These are phyloP conservation scores for Lepidurus apus DNA, from an alignment of 1,140 invertebrate species.

Conservation along the genomic window DNA sequence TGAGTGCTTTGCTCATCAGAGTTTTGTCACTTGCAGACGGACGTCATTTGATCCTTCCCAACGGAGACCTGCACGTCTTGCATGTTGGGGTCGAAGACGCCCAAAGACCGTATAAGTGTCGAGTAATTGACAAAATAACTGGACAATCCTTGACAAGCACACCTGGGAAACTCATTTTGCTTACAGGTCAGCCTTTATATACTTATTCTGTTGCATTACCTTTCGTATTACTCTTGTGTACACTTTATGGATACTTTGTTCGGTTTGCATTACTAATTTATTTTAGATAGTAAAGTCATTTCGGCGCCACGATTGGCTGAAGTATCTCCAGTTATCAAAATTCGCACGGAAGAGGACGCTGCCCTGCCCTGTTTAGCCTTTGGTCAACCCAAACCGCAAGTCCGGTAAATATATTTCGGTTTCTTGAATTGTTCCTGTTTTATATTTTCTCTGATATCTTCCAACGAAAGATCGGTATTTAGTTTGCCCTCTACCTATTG, in stretches of 20 bases:
- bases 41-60: constrained; percentile 38
- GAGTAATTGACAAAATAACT: constrained; percentile 46
- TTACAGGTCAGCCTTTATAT: constrained; percentile 28
- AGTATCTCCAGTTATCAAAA: not conserved
- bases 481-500: too few relatives aligned
- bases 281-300: not conserved
- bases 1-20: not conserved
- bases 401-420: constrained; percentile 39
- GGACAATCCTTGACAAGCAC: constrained; percentile 45
- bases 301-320: not conserved
- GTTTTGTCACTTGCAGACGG: constrained; percentile 31
- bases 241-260: too few relatives aligned
- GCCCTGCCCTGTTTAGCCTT: constrained; percentile 43
- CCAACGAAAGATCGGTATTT: not conserved
- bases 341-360: constrained; percentile 36
- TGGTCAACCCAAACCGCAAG: constrained; percentile 45
- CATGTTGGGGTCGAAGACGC: constrained; percentile 40
- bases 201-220: not conserved
- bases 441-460: constrained; percentile 18
- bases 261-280: not conserved
- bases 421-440: constrained; percentile 19
- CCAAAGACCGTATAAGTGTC: constrained; percentile 44
- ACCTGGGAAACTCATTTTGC: constrained; percentile 43
- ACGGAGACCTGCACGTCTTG: constrained; percentile 42
- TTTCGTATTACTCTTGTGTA: too few relatives aligned